Evolutionary conservation across 1,140 invertebrate genomes (phyloP).

Genomic region (Orchesella cincta): DNA sequence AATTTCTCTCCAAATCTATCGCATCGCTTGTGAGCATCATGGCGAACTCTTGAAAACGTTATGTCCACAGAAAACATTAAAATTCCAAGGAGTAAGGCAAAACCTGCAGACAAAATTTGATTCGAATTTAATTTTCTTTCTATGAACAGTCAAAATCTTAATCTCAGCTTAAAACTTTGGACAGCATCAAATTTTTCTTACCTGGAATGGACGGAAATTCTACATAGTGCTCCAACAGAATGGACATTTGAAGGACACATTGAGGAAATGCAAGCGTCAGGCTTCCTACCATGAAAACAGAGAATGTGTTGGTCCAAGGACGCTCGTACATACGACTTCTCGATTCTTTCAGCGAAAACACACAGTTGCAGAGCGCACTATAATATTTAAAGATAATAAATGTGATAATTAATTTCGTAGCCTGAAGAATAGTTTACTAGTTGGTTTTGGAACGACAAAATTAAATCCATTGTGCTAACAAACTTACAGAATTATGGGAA

Average conservation of each 20-base stretch:
- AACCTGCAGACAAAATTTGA: conserved; percentile 32
- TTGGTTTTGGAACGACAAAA: too few relatives aligned
- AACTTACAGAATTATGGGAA: conserved; percentile 37
- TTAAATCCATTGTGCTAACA: background rate
- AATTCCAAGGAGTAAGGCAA: conserved; percentile 34
- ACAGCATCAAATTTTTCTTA: background rate
- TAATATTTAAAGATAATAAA: too few relatives aligned
- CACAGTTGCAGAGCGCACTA: conserved; percentile 40
- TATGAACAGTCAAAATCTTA: too few relatives aligned
- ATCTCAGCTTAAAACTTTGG: too few relatives aligned
- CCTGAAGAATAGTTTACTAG: too few relatives aligned
- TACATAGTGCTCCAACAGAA: conserved; percentile 41
- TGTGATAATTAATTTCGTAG: too few relatives aligned
- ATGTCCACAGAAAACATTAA: conserved; percentile 28
- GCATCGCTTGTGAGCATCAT: conserved; percentile 34
- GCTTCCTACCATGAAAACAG: conserved; percentile 44
- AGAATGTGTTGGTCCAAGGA: conserved; percentile 38
- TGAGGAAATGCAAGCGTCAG: conserved; percentile 43
- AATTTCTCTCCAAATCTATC: conserved; percentile 42
- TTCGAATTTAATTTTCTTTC: too few relatives aligned
- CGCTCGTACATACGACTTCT: conserved; percentile 29
- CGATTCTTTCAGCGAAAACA: conserved; percentile 41
- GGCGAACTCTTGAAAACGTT: conserved; percentile 44
- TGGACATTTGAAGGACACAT: conserved; percentile 39
- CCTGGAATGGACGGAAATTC: conserved; percentile 41